Conservation (phyloP, 2,113 vertebrate species). For the Lanius ludovicianus region DNA sequence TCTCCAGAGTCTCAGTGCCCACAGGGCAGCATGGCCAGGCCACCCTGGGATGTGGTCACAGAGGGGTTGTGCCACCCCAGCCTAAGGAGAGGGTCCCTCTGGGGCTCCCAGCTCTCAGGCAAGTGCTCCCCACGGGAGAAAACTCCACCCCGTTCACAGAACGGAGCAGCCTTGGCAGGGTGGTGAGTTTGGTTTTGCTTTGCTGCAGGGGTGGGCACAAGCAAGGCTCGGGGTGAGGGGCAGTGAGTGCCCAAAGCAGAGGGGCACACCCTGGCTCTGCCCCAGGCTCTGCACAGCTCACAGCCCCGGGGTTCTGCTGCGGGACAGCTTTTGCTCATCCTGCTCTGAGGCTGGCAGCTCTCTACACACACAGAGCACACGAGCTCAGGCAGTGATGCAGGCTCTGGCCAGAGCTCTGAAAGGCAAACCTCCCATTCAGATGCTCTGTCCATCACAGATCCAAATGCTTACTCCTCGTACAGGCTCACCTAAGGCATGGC, state of each 20-base stretch:
- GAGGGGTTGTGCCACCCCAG: accelerated
- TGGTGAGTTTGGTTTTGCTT: background rate
- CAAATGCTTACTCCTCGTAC: background rate
- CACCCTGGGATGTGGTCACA: accelerated
- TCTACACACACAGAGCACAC: background rate
- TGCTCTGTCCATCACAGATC: background rate
- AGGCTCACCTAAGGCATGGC: accelerated
- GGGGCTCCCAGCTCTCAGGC: background rate
- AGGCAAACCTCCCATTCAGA: background rate
- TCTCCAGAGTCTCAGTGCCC: accelerated
- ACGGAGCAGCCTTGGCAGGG: background rate
- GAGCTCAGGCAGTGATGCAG: background rate
- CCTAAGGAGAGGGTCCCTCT: background rate
- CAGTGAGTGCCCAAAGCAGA: background rate
- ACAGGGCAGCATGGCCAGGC: background rate
- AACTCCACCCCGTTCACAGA: background rate
- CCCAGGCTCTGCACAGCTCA: background rate
- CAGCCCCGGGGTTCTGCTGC: background rate
- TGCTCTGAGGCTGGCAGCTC: slow-evolving; percentile 2
- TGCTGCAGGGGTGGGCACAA: background rate
- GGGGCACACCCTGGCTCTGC: background rate
- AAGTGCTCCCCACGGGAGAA: accelerated
- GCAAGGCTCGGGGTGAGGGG: accelerated
- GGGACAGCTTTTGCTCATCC: background rate
- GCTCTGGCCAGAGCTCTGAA: background rate